phyloP scores from a whole-genome alignment of 1,140 invertebrate genomes.

The Streblospio benedicti region DNA sequence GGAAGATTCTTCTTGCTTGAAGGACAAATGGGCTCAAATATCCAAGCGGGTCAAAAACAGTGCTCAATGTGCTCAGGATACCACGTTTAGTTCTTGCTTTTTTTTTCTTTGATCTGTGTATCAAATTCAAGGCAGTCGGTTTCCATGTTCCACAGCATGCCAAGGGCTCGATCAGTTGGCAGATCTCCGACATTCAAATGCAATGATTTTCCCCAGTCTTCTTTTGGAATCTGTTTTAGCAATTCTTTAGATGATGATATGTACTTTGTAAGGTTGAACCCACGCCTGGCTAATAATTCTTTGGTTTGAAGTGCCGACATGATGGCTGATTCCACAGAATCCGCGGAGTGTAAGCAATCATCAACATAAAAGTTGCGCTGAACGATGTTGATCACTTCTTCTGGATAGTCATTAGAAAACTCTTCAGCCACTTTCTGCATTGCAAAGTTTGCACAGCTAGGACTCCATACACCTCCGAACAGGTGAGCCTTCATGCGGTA shows the following conservation, averaged over 20 bases:
- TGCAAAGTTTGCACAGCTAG: not conserved
- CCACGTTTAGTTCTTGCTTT: not conserved
- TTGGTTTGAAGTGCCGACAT: too few species aligned
- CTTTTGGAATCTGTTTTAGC: too few species aligned
- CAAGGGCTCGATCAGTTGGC: not conserved
- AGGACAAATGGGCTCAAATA: not conserved
- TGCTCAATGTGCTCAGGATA: not conserved
- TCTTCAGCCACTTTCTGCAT: not conserved
- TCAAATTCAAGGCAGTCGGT: not conserved
- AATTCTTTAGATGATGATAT: too few species aligned
- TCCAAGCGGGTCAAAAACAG: not conserved
- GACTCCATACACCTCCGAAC: not conserved
- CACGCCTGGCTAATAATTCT: too few species aligned
- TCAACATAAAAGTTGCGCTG: not conserved
- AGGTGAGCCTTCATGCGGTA: not conserved
- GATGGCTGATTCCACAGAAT: too few species aligned
- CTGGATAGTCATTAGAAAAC: not conserved
- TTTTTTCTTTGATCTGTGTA: not conserved
- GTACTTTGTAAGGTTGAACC: too few species aligned
- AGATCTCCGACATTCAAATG: not conserved
- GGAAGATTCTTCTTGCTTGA: too few species aligned
- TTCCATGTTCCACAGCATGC: not conserved
- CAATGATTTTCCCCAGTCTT: too few species aligned
- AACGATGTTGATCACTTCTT: not conserved
- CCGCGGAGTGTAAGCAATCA: not conserved